Conservation (phyloP, 2,113 vertebrate species). For the Otolemur garnettii region DNA sequence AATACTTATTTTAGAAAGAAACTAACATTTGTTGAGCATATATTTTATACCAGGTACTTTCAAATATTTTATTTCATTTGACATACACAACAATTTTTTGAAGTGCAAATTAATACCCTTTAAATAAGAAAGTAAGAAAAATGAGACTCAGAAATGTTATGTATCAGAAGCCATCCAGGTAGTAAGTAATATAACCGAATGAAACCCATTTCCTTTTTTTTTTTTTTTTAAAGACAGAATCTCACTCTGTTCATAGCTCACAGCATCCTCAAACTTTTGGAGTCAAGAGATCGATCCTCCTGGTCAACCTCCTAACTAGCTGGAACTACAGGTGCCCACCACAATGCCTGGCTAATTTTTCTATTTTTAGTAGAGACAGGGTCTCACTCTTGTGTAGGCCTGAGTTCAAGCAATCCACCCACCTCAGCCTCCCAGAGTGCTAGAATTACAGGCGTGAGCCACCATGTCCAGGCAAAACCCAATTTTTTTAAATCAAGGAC, state of each 20-base stretch:
- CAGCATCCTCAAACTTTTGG: too few species aligned
- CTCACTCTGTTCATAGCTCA: too few species aligned
- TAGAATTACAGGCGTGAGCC: too few species aligned
- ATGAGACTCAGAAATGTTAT: neutral
- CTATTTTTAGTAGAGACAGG: too few species aligned
- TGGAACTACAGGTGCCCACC: too few species aligned
- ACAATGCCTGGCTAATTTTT: too few species aligned
- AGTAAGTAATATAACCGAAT: neutral
- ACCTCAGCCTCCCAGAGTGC: too few species aligned
- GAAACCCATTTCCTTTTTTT: neutral
- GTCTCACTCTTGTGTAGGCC: too few species aligned
- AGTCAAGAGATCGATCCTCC: too few species aligned
- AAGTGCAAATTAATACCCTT: slow-evolving; percentile 9
- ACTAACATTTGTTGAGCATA: neutral
- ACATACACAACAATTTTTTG: neutral
- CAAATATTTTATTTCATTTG: slow-evolving; percentile 21
- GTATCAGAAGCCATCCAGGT: neutral
- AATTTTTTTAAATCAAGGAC: neutral
- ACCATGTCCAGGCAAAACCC: neutral
- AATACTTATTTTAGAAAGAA: neutral
- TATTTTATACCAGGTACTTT: neutral
- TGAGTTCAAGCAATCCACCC: too few species aligned
- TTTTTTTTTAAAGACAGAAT: too few species aligned
- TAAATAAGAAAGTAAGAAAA: slow-evolving; percentile 20
- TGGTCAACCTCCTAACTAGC: too few species aligned